phyloP scores from a whole-genome alignment of 2,797 vertebrate genomes.

The Bovichtus diacanthus region DNA sequence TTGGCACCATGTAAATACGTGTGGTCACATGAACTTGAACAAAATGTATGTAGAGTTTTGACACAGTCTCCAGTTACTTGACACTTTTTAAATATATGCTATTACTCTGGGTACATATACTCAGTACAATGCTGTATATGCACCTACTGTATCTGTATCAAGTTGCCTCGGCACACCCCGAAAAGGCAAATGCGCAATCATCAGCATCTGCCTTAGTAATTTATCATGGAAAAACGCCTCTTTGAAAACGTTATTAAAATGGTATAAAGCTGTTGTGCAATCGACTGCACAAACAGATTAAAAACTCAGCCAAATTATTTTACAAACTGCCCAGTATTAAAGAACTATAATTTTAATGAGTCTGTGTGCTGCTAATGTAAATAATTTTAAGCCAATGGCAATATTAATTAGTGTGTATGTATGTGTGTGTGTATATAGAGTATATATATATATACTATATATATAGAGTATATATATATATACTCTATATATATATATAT shows the following conservation, averaged over 20 bases:
- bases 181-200: background rate
- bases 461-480: no score
- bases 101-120: background rate
- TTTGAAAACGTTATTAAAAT: no score
- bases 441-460: no score
- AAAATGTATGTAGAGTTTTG: no score
- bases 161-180: slow-evolving; percentile 3
- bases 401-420: no score
- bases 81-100: background rate
- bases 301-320: background rate
- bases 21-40: no score
- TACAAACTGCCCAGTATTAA: background rate
- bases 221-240: no score
- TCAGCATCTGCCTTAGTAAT: no score
- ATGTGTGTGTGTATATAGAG: no score
- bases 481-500: no score
- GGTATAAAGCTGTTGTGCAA: background rate
- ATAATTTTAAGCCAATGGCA: background rate
- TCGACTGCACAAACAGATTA: background rate
- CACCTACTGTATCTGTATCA: background rate
- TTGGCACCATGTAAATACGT: background rate
- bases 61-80: background rate
- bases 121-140: background rate
- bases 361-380: no score
- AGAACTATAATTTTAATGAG: no score